Percentiles rank a stretch among this genome's conserved stretches.
Evolutionary conservation across 1,140 invertebrate genomes (phyloP).

Genomic region (Pemphigus obesinymphae): DNA sequence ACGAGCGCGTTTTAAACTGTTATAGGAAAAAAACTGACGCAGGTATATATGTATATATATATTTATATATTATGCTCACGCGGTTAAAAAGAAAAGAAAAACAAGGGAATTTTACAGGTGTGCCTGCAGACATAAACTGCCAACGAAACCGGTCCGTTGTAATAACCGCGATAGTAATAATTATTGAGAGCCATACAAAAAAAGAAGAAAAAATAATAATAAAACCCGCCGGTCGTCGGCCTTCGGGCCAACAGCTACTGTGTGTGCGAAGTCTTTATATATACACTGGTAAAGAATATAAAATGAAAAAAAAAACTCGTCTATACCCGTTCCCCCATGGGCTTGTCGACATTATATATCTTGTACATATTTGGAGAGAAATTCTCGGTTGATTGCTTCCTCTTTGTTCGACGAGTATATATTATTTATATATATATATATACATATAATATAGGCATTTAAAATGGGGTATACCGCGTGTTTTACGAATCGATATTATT

Average conservation of each 20-base stretch:
- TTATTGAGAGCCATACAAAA: constrained; percentile 15
- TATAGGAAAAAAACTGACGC: neutral
- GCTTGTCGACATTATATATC: neutral
- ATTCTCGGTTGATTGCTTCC: constrained; percentile 33
- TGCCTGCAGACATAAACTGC: constrained; percentile 35
- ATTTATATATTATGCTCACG: neutral
- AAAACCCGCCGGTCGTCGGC: constrained; percentile 20
- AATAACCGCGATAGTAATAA: constrained; percentile 35
- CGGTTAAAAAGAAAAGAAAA: neutral
- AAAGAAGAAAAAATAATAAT: neutral
- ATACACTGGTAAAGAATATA: neutral
- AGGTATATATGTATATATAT: neutral
- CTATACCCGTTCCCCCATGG: neutral
- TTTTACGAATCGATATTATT: neutral
- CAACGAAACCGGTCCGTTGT: constrained; percentile 28
- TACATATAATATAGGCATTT: neutral
- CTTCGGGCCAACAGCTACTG: constrained; percentile 31
- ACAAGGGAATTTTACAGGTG: constrained; percentile 24
- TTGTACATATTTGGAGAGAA: constrained; percentile 29
- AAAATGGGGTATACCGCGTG: neutral
- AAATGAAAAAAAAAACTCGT: neutral
- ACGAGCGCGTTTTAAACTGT: constrained; percentile 2
- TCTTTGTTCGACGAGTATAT: neutral
- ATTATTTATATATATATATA: neutral
- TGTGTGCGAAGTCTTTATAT: constrained; percentile 21